These are phyloP conservation scores for Cranoglanis bouderius DNA, from an alignment of 2,113 vertebrate genomes.

Conservation along the genomic window DNA sequence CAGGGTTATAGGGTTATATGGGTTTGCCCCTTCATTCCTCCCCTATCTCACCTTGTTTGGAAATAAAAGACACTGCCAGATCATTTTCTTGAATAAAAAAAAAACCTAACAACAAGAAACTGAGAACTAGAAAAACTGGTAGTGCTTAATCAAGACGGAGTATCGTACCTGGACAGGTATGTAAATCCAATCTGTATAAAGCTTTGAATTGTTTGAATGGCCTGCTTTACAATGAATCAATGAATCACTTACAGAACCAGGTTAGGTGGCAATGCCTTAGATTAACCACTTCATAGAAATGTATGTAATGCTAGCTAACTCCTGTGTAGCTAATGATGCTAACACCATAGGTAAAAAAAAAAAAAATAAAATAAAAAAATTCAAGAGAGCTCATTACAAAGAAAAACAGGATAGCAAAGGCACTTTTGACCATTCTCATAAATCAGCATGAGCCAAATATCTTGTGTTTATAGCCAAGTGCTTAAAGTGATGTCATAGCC, in stretches of 20 bases:
- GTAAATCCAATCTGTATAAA: background rate
- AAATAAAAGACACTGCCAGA: background rate
- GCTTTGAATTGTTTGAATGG: background rate
- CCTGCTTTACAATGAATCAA: background rate
- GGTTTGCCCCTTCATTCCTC: background rate
- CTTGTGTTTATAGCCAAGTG: too few relatives aligned
- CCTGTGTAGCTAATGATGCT: background rate
- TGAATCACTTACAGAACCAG: background rate
- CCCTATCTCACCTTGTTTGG: background rate
- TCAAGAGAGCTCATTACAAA: too few relatives aligned
- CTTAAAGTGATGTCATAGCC: background rate
- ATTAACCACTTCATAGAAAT: too few relatives aligned
- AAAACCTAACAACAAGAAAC: background rate
- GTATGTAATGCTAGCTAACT: background rate
- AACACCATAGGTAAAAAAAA: background rate
- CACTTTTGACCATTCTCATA: too few relatives aligned
- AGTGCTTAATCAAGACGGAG: background rate
- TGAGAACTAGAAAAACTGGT: background rate
- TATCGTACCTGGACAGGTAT: background rate
- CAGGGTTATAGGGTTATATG: too few relatives aligned
- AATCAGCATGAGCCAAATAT: too few relatives aligned
- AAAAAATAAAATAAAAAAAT: background rate
- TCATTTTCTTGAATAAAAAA: background rate
- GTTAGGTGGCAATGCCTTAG: background rate
- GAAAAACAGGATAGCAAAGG: too few relatives aligned